Percentiles rank a stretch among this genome's conserved stretches.
These are phyloP conservation scores for Champsocephalus esox DNA, from an alignment of 2,797 vertebrate genomes.

Conservation along the genomic window DNA sequence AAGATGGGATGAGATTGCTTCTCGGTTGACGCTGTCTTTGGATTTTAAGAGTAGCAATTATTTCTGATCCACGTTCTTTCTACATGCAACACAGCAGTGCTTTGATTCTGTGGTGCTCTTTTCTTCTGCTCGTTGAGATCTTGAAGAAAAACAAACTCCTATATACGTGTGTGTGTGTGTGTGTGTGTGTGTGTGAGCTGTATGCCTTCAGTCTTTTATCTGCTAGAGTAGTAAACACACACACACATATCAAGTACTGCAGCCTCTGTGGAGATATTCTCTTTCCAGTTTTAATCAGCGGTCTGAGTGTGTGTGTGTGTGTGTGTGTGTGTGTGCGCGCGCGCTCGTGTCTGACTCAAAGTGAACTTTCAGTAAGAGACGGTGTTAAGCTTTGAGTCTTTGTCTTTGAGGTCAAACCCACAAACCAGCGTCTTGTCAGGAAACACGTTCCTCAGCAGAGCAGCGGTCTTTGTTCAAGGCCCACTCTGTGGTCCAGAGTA, in stretches of 20 bases:
- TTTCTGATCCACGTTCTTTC: background rate
- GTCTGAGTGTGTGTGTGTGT: background rate
- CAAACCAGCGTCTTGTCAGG: slow-evolving; percentile 1
- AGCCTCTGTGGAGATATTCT: slow-evolving; percentile 7
- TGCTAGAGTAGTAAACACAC: background rate
- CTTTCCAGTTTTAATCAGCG: slow-evolving; percentile 1
- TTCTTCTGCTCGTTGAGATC: background rate
- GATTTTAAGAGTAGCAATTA: background rate
- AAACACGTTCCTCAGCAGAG: background rate
- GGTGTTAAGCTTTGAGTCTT: background rate
- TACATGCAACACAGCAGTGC: background rate
- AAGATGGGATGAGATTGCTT: background rate
- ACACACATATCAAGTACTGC: background rate
- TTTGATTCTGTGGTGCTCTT: background rate
- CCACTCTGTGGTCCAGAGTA: background rate
- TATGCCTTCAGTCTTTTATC: background rate
- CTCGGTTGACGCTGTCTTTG: background rate
- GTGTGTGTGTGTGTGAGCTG: background rate
- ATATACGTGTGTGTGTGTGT: background rate
- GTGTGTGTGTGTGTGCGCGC: too few species aligned
- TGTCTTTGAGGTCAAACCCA: slow-evolving; percentile 15
- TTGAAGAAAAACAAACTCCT: background rate
- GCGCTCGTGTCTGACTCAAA: too few species aligned
- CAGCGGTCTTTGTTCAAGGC: background rate
- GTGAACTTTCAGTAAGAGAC: background rate